These are phyloP conservation scores for Clarias laeviceps DNA, from an alignment of 2,797 vertebrate species.

Conservation along the genomic window DNA sequence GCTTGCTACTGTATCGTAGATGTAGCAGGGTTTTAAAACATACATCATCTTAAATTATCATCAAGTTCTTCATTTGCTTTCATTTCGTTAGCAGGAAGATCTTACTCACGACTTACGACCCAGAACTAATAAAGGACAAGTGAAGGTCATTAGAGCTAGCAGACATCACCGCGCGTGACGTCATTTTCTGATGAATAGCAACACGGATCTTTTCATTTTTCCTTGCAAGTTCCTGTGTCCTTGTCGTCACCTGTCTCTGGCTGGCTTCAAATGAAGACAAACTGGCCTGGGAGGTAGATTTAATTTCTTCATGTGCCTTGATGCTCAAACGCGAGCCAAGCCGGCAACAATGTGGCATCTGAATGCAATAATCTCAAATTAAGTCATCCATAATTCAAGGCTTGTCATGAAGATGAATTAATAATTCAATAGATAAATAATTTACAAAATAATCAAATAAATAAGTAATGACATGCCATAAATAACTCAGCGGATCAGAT, in stretches of 20 bases:
- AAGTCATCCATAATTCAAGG: slow-evolving; percentile 98
- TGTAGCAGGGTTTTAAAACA: neutral
- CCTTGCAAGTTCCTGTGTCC: slow-evolving; percentile 64
- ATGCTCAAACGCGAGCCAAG: slow-evolving; percentile 86
- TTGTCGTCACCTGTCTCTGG: slow-evolving; percentile 73
- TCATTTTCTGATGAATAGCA: slow-evolving; percentile 50
- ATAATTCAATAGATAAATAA: slow-evolving; percentile 99
- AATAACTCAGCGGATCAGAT: slow-evolving; percentile 98
- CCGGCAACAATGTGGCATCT: slow-evolving; percentile 91
- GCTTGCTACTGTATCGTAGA: neutral
- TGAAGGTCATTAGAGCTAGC: neutral
- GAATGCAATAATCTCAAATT: slow-evolving; percentile 99
- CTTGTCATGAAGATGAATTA: slow-evolving; percentile 98
- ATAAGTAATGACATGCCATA: slow-evolving; percentile 97
- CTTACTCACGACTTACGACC: neutral
- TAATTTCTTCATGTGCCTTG: slow-evolving; percentile 91
- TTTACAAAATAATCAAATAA: slow-evolving; percentile 99
- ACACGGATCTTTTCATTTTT: slow-evolving; percentile 53
- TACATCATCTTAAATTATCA: too few relatives aligned
- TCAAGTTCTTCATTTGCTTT: neutral
- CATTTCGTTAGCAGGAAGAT: neutral
- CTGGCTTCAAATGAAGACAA: slow-evolving; percentile 76
- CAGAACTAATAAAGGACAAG: neutral
- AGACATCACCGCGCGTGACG: neutral
- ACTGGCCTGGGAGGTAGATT: slow-evolving; percentile 88